Conservation (phyloP, 2,888 invertebrate genomes). For the Amblyjoppa proteus region DNA sequence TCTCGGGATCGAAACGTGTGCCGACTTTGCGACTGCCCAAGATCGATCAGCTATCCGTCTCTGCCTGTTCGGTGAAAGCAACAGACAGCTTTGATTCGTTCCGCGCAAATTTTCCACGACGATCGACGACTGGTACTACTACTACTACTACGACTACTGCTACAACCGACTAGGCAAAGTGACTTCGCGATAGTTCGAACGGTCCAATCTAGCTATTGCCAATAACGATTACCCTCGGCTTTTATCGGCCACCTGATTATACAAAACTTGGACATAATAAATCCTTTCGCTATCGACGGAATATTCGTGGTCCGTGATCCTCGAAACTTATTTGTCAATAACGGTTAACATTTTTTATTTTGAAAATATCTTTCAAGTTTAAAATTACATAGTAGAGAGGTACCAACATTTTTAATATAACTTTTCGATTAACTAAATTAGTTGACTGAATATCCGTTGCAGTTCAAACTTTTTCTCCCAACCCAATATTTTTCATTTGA, state of each 20-base stretch:
- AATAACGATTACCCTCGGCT: conserved; percentile 36
- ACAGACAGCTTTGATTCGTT: conserved; percentile 69
- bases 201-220: conserved; percentile 3
- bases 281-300: neutral
- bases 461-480: neutral
- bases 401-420: neutral
- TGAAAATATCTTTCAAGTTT: no score
- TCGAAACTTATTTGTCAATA: neutral
- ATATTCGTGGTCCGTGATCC: neutral
- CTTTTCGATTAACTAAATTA: neutral
- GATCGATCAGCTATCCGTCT: conserved; percentile 66
- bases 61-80: conserved; percentile 66
- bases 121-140: conserved; percentile 43
- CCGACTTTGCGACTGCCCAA: conserved; percentile 43
- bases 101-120: conserved; percentile 67
- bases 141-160: conserved; percentile 36
- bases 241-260: conserved; percentile 38
- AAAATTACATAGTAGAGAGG: no score
- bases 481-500: no score
- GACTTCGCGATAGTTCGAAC: conserved; percentile 35
- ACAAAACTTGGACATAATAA: conserved; percentile 4
- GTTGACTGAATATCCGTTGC: no score
- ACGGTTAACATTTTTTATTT: neutral
- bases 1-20: conserved; percentile 15
- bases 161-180: conserved; percentile 46